Base-by-base conservation (phyloP, 2,797 vertebrate species). In the Melanotaenia trifasciata region DNA sequence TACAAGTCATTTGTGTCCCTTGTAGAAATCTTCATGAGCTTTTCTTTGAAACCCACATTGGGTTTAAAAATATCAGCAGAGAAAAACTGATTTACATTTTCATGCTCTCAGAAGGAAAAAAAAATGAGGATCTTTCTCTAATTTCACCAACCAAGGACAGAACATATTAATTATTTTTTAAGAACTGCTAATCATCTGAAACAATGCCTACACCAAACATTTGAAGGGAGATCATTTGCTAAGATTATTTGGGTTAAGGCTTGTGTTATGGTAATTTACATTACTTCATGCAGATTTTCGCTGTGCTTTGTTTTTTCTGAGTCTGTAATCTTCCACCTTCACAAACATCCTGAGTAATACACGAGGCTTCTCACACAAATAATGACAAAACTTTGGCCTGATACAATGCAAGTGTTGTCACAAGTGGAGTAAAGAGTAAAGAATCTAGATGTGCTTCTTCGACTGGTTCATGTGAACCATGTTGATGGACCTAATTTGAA, bases 381-480 rank as follows among this genome's bases (percentile, higher is more conserved):
- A 30, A 22, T 59, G 33, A 58, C 20, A 22, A 59, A 51, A 26
- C 45, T 51, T 40, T 58, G 43, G 18, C 56, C 40, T 72, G 59
- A 72, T 28, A 43, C 13, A 12, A 8, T 33, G 6, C 5, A 35
- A 18, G 10, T 58, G 38, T 13, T 45, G 28, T 11, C 13, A n/a
- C 28, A 2, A 28, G 24, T 28, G 14, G 24, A 56, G 11, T 12
- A 43, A 35, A 58, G 24, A 54, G 13, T 51, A 13, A 32, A 64
- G 8, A 35, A 43, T 64, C 70, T 24, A 70, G 69, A 74, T 72
- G 70, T 59, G 62, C 35, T 53, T 18, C 59, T 63, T 24, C 56
- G 32, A 22, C 40, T 30, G 53, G 36, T 76, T 50, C 16, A 63
- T 6, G 13, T 60, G 22, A 22, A 61, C 28, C 33, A 50, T 13